These are phyloP conservation scores for Apamea anceps DNA, from an alignment of 2,888 invertebrate genomes.

Conservation along the genomic window DNA sequence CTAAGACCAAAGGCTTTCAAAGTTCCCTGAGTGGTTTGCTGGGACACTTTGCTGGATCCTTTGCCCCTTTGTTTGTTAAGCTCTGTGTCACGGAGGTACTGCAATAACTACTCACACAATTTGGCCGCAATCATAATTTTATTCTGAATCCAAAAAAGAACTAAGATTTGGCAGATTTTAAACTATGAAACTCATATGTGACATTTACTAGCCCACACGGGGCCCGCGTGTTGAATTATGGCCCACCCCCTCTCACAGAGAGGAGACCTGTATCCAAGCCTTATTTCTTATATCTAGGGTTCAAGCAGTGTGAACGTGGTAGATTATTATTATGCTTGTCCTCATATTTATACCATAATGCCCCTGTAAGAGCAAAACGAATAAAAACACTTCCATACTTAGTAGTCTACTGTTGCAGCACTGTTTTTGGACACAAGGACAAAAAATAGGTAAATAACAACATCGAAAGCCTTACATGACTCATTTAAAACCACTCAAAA, in stretches of 20 bases:
- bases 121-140: background rate
- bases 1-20: conserved; percentile 42
- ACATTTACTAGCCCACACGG: background rate
- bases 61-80: conserved; percentile 33
- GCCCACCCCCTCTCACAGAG: background rate
- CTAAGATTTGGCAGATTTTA: background rate
- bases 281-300: too few species aligned
- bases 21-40: conserved; percentile 23
- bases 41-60: conserved; percentile 15
- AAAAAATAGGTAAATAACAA: background rate
- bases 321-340: background rate
- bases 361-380: too few species aligned
- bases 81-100: background rate
- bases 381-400: background rate
- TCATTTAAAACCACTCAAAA: conserved; percentile 19
- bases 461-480: background rate
- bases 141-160: background rate
- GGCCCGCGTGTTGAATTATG: background rate
- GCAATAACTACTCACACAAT: background rate
- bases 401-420: background rate
- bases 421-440: background rate
- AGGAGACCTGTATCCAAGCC: background rate
- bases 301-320: background rate
- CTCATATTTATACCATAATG: background rate
- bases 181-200: background rate